These are phyloP conservation scores for Myotis pilosus DNA, from an alignment of 2,797 vertebrate species.

Conservation along the genomic window DNA sequence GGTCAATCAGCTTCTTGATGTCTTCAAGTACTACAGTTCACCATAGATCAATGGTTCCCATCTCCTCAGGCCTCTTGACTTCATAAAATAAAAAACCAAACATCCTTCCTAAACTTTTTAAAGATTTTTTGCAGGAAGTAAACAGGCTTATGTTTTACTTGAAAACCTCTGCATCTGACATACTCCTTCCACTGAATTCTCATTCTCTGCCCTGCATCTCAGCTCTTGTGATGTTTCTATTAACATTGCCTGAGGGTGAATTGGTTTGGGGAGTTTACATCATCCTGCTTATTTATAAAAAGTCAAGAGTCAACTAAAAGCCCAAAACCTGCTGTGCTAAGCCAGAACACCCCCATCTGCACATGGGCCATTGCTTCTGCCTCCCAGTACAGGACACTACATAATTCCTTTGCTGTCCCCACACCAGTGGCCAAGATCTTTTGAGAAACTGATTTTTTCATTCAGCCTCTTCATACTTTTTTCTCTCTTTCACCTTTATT, in stretches of 20 bases:
- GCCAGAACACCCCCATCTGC: neutral
- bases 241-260: neutral
- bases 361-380: neutral
- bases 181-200: neutral
- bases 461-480: neutral
- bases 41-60: neutral
- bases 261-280: neutral
- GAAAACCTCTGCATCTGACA: neutral
- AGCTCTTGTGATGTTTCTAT: neutral
- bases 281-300: neutral
- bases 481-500: neutral
- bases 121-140: neutral
- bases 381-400: neutral
- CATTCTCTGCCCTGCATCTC: neutral
- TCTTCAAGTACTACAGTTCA: neutral
- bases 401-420: neutral
- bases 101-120: neutral
- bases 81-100: neutral
- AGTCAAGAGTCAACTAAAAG: neutral
- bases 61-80: neutral
- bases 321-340: neutral
- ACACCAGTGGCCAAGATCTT: neutral
- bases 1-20: neutral
- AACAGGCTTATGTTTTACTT: neutral
- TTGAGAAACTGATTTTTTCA: neutral